Base-by-base conservation (phyloP, 2,113 vertebrate genomes). In the Dolichallabes microphthalmus region DNA sequence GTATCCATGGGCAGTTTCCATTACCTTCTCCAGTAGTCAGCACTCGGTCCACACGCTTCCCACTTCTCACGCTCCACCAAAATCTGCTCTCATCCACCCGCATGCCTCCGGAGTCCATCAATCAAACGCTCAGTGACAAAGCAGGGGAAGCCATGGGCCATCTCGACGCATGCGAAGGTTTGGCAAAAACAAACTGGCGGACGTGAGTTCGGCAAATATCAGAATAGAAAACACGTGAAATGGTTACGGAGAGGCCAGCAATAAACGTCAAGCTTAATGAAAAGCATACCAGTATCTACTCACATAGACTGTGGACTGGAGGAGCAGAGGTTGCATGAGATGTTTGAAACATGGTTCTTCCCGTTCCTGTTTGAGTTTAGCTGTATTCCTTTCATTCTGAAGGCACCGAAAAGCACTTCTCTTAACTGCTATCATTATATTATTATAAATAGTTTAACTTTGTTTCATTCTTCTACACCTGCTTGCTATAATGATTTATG, bases 191-290 rank as follows among this genome's bases (percentile, higher is more conserved):
- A 64, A 82, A 73, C 45, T 58, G 11, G 69, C 8, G 45, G 79
- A 75, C 85, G 13, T 64, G 58, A 30, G 25, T 27, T 81, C 60
- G 39, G 85, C 85, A 64, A 82, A 64, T 64, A 74, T 77, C 57
- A 39, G 57, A 86, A 86, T 82, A 63, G 85, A 53, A 86, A 86
- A 74, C 85, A 86, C 45, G 85, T 86, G 79, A 82, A 75, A 81
- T 20, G 25, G 85, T 75, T 55, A 86, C 55, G 79, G 63, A 80
- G 45, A 69, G 79, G 80, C 57, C 57, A 55, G 39, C 79, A 75
- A 82, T 69, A 74, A 81, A 86, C 69, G 58, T 81, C 85, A 82
- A 27, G 79, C 79, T 82, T 86, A 86, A 86, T 82, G 68, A 64
- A 74, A 86, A 86, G 79, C 85, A 86, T 82, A 69, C 39, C 69